These are phyloP conservation scores for Epinephelus fuscoguttatus DNA, from an alignment of 2,113 vertebrate species.

Conservation along the genomic window DNA sequence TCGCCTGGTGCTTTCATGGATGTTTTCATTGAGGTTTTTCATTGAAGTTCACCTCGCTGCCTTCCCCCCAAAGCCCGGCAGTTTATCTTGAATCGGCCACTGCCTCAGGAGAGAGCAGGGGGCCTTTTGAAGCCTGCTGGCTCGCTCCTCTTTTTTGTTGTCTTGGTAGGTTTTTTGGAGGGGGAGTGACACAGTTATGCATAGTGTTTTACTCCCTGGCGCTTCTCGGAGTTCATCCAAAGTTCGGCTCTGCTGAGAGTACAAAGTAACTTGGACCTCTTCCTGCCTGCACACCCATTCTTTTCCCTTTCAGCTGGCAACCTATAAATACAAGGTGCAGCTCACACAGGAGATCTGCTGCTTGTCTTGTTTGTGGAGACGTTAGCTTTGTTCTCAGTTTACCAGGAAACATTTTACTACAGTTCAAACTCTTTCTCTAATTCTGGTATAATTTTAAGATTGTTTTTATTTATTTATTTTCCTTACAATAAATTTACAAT, in stretches of 20 bases:
- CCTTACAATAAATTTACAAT: neutral
- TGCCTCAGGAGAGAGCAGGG: slow-evolving; percentile 80
- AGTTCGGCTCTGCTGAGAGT: slow-evolving; percentile 92
- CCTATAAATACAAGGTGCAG: slow-evolving; percentile 61
- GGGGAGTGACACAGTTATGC: slow-evolving; percentile 82
- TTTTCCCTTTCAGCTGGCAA: slow-evolving; percentile 58
- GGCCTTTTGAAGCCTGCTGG: slow-evolving; percentile 83
- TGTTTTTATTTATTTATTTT: neutral
- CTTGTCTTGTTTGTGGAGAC: slow-evolving; percentile 31
- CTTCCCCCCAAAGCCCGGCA: slow-evolving; percentile 73
- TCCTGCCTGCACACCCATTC: slow-evolving; percentile 90
- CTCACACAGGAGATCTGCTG: slow-evolving; percentile 34
- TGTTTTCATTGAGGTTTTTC: slow-evolving; percentile 80
- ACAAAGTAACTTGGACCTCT: slow-evolving; percentile 92
- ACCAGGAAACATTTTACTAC: neutral
- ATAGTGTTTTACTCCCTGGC: slow-evolving; percentile 80
- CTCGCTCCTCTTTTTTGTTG: slow-evolving; percentile 70
- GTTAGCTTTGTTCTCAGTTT: slow-evolving; percentile 26
- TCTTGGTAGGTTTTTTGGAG: slow-evolving; percentile 65
- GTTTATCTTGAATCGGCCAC: slow-evolving; percentile 81
- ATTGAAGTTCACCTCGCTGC: slow-evolving; percentile 80
- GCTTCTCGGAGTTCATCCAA: slow-evolving; percentile 92
- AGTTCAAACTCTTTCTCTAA: neutral
- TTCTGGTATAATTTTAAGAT: neutral
- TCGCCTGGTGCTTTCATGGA: slow-evolving; percentile 82